Percentiles rank a stretch among this genome's conserved stretches.
Evolutionary conservation across 2,888 invertebrate genomes (phyloP).

Genomic region (Conus canariensis): DNA sequence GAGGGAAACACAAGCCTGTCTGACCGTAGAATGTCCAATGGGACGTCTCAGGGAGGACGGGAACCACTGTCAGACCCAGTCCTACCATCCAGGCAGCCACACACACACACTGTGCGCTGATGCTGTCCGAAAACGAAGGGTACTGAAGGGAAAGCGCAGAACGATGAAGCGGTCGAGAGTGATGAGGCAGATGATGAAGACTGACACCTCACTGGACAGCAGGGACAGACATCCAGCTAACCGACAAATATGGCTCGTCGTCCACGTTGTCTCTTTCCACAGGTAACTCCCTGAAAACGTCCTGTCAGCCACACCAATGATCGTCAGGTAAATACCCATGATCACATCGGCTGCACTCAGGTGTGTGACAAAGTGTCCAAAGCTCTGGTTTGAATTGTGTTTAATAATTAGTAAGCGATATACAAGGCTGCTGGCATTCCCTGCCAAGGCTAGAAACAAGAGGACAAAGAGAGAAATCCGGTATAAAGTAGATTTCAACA

Average conservation of each 20-base stretch:
- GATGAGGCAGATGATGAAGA: slow-evolving; percentile 22
- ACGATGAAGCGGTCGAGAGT: slow-evolving; percentile 23
- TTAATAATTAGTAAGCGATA: slow-evolving; percentile 30
- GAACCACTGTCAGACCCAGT: not conserved
- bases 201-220: slow-evolving; percentile 22
- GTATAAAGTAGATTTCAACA: slow-evolving; percentile 53
- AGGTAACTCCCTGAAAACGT: not conserved
- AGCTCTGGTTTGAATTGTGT: not conserved
- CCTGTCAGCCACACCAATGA: not conserved
- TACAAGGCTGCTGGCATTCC: slow-evolving; percentile 52
- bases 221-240: not conserved
- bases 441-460: slow-evolving; percentile 51
- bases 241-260: not conserved
- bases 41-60: not conserved
- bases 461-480: slow-evolving; percentile 54
- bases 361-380: not conserved
- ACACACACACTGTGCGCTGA: not conserved
- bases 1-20: not conserved
- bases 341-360: not conserved
- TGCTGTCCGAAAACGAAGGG: not conserved
- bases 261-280: not conserved
- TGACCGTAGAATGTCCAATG: not conserved
- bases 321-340: slow-evolving; percentile 5
- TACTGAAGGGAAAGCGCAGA: slow-evolving; percentile 17
- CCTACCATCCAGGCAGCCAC: not conserved